Evolutionary conservation across 2,888 invertebrate species (phyloP).

Genomic region (Mythimna vitellina): DNA sequence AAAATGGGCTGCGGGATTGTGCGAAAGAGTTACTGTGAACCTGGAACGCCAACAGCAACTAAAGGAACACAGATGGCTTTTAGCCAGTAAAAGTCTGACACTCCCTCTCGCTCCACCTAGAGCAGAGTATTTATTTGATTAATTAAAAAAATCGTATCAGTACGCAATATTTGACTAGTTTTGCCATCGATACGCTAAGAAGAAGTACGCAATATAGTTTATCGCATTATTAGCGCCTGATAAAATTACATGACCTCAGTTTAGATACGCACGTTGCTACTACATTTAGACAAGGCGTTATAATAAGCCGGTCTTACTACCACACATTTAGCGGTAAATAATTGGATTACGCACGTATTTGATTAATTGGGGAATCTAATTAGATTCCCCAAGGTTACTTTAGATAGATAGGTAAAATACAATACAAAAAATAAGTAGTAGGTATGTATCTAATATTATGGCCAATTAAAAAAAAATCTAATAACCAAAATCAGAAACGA

Average conservation of each 20-base stretch:
- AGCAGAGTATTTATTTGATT: no score
- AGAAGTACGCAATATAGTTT: background rate
- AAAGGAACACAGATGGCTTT: no score
- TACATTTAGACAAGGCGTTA: constrained; percentile 38
- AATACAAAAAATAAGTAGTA: background rate
- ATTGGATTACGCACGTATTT: constrained; percentile 41
- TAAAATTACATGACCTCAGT: background rate
- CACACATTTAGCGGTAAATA: constrained; percentile 10
- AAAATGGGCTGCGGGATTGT: no score
- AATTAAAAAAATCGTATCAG: no score
- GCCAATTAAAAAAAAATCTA: background rate
- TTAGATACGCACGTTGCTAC: constrained; percentile 36
- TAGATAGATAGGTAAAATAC: background rate
- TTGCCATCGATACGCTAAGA: no score
- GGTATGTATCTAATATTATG: background rate
- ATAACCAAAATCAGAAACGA: background rate
- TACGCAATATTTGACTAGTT: no score
- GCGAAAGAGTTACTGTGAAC: no score
- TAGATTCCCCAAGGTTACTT: constrained; percentile 27
- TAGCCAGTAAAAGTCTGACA: no score
- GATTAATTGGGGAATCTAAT: constrained; percentile 36
- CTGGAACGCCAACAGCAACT: no score
- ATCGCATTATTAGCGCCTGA: constrained; percentile 31
- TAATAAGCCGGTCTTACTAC: constrained; percentile 1
- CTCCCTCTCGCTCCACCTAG: no score